Percentiles rank a stretch among this genome's conserved stretches.
These are phyloP conservation scores for Rhyzopertha dominica DNA, from an alignment of 1,140 invertebrate genomes.

Conservation along the genomic window DNA sequence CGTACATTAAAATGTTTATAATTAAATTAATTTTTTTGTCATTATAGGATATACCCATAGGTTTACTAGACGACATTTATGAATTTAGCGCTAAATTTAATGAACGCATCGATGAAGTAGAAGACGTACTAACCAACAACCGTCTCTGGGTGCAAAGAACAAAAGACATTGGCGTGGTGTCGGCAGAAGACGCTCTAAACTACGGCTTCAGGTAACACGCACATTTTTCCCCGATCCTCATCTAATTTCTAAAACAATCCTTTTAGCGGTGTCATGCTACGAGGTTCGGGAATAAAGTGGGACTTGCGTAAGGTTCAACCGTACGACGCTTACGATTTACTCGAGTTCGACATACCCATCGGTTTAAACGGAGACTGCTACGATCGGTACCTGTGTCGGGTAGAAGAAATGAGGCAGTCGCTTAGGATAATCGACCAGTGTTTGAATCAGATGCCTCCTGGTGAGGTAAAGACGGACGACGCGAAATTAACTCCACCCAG, in stretches of 20 bases:
- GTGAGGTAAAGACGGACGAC: slow-evolving; percentile 93
- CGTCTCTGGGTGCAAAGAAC: slow-evolving; percentile 76
- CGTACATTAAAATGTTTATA: too few relatives aligned
- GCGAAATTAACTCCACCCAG: slow-evolving; percentile 86
- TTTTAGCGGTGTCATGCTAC: slow-evolving; percentile 87
- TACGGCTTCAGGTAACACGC: slow-evolving; percentile 60
- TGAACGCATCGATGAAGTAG: slow-evolving; percentile 77
- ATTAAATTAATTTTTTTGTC: slow-evolving; percentile 1
- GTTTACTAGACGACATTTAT: slow-evolving; percentile 79
- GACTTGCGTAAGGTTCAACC: slow-evolving; percentile 92
- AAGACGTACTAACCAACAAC: slow-evolving; percentile 77
- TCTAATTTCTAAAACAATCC: neutral
- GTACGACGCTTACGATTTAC: slow-evolving; percentile 90
- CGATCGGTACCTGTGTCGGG: slow-evolving; percentile 76
- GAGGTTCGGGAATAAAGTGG: slow-evolving; percentile 97
- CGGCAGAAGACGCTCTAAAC: slow-evolving; percentile 72
- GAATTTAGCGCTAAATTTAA: slow-evolving; percentile 67
- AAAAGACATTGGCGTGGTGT: slow-evolving; percentile 70
- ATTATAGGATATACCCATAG: slow-evolving; percentile 72
- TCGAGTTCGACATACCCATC: slow-evolving; percentile 96
- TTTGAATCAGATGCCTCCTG: slow-evolving; percentile 93
- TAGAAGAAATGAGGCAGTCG: slow-evolving; percentile 97
- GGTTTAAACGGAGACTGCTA: slow-evolving; percentile 80
- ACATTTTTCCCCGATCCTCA: neutral
- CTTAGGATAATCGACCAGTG: slow-evolving; percentile 93